Evolutionary conservation across 2,113 vertebrate genomes (phyloP).

Genomic region (zebrafish (Danio rerio)): DNA sequence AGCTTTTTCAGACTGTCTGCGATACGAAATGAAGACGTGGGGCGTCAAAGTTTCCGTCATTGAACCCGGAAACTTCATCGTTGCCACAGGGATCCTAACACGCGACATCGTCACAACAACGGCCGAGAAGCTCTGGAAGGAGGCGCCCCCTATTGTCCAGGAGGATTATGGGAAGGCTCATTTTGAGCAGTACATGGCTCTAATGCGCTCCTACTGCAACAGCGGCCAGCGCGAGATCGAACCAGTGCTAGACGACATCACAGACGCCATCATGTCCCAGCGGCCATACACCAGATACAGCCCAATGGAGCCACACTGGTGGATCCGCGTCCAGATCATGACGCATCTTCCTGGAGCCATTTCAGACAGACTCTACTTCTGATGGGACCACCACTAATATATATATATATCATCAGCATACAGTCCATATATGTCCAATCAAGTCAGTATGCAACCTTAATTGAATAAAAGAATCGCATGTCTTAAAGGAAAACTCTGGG

Average conservation of each 20-base stretch:
- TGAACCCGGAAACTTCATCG: constrained; percentile 85
- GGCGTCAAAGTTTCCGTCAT: constrained; percentile 81
- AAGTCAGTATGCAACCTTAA: not conserved
- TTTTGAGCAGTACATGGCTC: constrained; percentile 74
- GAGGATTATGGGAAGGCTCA: constrained; percentile 81
- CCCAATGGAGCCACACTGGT: constrained; percentile 83
- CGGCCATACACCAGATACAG: constrained; percentile 80
- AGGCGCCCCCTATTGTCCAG: constrained; percentile 68
- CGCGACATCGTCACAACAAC: constrained; percentile 67
- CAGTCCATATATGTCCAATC: not conserved
- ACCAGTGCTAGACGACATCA: constrained; percentile 78
- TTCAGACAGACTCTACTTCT: constrained; percentile 82
- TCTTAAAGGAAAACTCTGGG: not conserved
- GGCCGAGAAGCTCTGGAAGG: constrained; percentile 79
- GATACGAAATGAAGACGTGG: constrained; percentile 89
- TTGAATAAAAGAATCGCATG: not conserved
- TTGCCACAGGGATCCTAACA: constrained; percentile 81
- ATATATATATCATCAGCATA: not conserved
- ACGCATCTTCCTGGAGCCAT: constrained; percentile 82
- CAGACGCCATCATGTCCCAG: constrained; percentile 76
- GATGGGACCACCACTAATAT: not conserved
- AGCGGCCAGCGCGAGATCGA: constrained; percentile 75
- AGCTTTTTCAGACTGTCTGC: constrained; percentile 86
- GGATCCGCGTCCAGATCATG: constrained; percentile 82
- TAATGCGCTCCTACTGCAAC: constrained; percentile 78